These are phyloP conservation scores for Emberiza fucata DNA, from an alignment of 2,113 vertebrate species.

Conservation along the genomic window DNA sequence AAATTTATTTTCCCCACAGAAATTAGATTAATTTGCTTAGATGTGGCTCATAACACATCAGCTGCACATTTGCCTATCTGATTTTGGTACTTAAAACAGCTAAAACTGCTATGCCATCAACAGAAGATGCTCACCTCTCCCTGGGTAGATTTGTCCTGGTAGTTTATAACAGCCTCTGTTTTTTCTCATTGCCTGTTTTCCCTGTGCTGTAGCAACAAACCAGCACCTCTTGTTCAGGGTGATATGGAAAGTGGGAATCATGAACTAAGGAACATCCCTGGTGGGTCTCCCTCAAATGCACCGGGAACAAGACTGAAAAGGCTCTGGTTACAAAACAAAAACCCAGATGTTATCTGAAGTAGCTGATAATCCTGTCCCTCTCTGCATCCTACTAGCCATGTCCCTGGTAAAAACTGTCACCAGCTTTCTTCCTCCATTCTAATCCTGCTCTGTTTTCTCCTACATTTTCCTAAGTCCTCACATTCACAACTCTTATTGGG, in stretches of 20 bases:
- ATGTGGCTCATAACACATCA: neutral
- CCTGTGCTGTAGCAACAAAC: neutral
- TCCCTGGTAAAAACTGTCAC: neutral
- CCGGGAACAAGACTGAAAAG: neutral
- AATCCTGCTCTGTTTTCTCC: neutral
- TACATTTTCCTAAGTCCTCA: neutral
- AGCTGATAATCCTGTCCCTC: neutral
- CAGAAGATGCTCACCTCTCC: neutral
- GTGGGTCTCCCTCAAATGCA: neutral
- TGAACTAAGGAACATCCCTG: neutral
- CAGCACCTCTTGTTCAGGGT: neutral
- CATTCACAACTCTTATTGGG: neutral
- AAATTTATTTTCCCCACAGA: neutral
- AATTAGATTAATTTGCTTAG: neutral
- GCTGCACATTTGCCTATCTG: neutral
- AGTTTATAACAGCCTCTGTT: neutral
- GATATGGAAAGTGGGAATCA: neutral
- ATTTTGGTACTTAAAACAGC: neutral
- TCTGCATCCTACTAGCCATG: neutral
- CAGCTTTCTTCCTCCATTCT: neutral
- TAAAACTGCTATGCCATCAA: neutral
- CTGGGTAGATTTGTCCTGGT: neutral
- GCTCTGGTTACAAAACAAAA: neutral
- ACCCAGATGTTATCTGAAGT: neutral
- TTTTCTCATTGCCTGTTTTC: neutral